Evolutionary conservation across 1,140 invertebrate species (phyloP).

Genomic region (Goniozus legneri): DNA sequence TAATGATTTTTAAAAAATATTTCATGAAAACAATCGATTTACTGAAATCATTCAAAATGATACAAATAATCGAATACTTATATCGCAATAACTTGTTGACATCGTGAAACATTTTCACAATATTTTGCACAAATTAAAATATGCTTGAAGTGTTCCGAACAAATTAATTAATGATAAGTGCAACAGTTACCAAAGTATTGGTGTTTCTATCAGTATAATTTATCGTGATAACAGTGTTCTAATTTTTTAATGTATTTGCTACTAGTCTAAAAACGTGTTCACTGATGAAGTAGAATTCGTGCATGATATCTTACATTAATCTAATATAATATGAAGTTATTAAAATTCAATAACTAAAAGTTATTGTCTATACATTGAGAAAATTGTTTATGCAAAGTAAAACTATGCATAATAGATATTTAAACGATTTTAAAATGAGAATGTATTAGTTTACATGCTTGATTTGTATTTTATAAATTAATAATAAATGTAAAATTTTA

Average conservation of each 20-base stretch:
- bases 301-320: slow-evolving; percentile 16
- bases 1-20: background rate
- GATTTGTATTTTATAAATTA: slow-evolving; percentile 13
- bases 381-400: background rate
- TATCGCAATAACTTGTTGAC: too few relatives aligned
- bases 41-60: too few relatives aligned
- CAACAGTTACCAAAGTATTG: too few relatives aligned
- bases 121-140: too few relatives aligned
- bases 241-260: slow-evolving; percentile 19
- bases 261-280: slow-evolving; percentile 33
- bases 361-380: slow-evolving; percentile 9
- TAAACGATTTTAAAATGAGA: too few relatives aligned
- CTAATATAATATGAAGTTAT: slow-evolving; percentile 19
- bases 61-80: too few relatives aligned
- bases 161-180: too few relatives aligned
- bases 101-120: too few relatives aligned
- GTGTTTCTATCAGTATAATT: too few relatives aligned
- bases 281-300: slow-evolving; percentile 23
- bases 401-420: background rate
- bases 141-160: too few relatives aligned
- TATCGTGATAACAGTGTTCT: too few relatives aligned
- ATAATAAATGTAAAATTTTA: slow-evolving; percentile 7
- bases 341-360: slow-evolving; percentile 24
- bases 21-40: slow-evolving; percentile 5
- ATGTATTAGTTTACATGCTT: slow-evolving; percentile 12